Evolutionary conservation across 2,113 vertebrate species (phyloP).

Genomic region (Nesogale talazaci): DNA sequence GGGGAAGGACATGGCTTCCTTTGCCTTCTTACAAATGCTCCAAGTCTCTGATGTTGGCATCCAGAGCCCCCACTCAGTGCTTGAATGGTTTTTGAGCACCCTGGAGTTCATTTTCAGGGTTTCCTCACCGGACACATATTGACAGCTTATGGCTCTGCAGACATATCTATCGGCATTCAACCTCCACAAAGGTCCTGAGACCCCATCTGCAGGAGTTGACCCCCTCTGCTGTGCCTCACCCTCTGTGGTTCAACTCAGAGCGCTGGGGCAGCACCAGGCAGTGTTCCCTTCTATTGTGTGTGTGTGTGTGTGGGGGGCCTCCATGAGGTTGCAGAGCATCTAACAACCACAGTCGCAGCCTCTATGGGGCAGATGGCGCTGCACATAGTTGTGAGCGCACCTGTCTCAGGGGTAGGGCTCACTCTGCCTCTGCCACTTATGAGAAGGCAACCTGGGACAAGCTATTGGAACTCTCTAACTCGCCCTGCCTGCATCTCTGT

Average conservation of each 20-base stretch:
- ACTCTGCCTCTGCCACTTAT: slow-evolving; percentile 47
- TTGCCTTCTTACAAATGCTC: neutral
- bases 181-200: rapidly evolving
- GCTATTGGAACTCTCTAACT: neutral
- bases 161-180: neutral
- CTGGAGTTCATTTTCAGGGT: neutral
- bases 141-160: neutral
- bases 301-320: no score
- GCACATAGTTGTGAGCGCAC: neutral
- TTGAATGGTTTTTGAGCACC: no score
- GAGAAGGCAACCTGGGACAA: neutral
- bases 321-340: no score
- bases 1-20: no score
- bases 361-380: neutral
- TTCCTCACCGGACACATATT: rapidly evolving
- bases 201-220: no score
- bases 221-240: no score
- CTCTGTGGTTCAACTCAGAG: neutral
- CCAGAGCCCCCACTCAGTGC: neutral
- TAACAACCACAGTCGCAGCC: no score
- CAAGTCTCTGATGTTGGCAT: no score
- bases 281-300: no score
- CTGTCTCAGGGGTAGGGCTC: neutral
- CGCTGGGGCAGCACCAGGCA: no score
- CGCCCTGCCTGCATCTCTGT: neutral